phyloP scores from a whole-genome alignment of 2,797 vertebrate species.

The Danio tinwini region DNA sequence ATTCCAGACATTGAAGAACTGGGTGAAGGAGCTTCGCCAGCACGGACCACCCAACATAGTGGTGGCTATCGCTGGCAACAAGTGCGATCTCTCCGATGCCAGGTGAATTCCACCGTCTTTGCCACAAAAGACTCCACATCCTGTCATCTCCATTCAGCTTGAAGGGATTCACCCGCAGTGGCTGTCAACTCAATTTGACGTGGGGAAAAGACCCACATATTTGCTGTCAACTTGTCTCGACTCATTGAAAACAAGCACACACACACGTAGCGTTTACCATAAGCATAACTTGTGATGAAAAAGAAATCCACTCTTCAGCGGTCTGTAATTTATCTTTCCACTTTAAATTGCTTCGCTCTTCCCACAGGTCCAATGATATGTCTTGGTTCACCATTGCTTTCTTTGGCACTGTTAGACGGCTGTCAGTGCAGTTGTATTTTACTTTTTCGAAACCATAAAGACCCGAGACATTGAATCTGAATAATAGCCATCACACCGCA shows the following conservation, averaged over 20 bases:
- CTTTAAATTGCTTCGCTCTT: constrained; percentile 50
- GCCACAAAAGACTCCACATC: constrained; percentile 26
- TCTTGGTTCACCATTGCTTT: constrained; percentile 52
- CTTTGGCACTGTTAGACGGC: constrained; percentile 45
- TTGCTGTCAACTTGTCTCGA: constrained; percentile 37
- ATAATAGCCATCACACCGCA: constrained; percentile 23
- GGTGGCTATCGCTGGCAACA: constrained; percentile 97
- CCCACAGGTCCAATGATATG: constrained; percentile 45
- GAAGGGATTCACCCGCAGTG: constrained; percentile 31
- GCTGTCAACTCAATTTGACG: constrained; percentile 39
- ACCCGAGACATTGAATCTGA: constrained; percentile 38
- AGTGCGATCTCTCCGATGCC: constrained; percentile 94
- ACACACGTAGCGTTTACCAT: constrained; percentile 10
- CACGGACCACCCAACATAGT: constrained; percentile 98
- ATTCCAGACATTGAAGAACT: constrained; percentile 96
- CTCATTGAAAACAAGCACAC: constrained; percentile 21
- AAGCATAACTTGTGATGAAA: constrained; percentile 25
- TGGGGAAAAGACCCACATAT: constrained; percentile 15
- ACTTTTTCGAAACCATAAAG: constrained; percentile 40
- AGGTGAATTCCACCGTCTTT: constrained; percentile 77
- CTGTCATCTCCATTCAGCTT: constrained; percentile 31
- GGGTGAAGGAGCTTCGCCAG: constrained; percentile 97
- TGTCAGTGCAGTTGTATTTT: constrained; percentile 45
- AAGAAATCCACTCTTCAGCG: constrained; percentile 26
- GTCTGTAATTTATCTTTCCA: constrained; percentile 50